Evolutionary conservation across 2,888 invertebrate species (phyloP), one percentile per base, ranked within the genome.

Genomic region (Steinernema carpocapsae): DNA sequence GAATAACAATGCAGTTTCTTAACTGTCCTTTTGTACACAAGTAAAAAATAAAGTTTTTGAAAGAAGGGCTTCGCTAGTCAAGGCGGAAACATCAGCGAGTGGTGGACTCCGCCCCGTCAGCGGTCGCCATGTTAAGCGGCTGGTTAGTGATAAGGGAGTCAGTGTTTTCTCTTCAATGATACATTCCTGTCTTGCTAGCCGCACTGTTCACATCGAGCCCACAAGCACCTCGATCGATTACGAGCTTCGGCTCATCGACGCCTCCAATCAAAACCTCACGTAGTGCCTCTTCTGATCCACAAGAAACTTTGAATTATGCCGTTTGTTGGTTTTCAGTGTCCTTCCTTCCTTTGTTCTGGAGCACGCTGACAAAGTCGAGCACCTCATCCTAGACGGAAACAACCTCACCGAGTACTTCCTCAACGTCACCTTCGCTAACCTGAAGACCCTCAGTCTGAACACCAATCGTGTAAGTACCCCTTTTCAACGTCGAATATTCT

Each of bases 311-410:
- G 22, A 70, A 4, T 46, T 71, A 71, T 46, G n/a, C 1, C 32
- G 29, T 32, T 24, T 32, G 10, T 64, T 32, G 10, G 32, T 14
- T 75, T 84, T 73, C 71, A 84, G 84, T 37, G 52, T 71, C 17
- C 76, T 84, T 22, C 85, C 85, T 45, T 64, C 59, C 17, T 74
- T 75, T 42, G 79, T 85, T 24, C 74, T 82, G 6, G 73, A 77
- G 22, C 81, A 83, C 74, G 74, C 78, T 14, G 56, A 74, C n/a
- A 71, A 51, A 19, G 72, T 85, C 24, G 80, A 82, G 59, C 79
- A 83, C 52, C 78, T 85, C 10, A 79, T 77, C 37, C 74, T 82
- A 26, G 83, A 84, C 76, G 82, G 81, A 45, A 85, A 85, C 74
- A 42, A 74, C 19, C 75, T 85, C 37, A 82, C 72, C 26, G 85